Evolutionary conservation across 2,797 vertebrate species (phyloP).

Genomic region (Parauchenoglanis punctatus): DNA sequence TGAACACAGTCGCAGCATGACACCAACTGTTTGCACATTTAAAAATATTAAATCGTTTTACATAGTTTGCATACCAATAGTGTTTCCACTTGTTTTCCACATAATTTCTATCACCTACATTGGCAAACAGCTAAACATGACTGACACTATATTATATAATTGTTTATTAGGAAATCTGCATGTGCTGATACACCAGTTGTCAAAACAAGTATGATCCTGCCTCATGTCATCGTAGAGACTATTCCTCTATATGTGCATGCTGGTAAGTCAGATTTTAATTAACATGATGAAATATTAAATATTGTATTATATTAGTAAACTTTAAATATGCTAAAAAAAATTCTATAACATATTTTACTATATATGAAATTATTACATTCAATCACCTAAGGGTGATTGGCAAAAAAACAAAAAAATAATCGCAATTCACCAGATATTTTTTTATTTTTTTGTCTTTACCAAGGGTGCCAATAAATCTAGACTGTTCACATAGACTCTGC

Average conservation of each 20-base stretch:
- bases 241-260: constrained; percentile 93
- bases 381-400: neutral
- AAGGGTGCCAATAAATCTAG: neutral
- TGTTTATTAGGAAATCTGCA: constrained; percentile 78
- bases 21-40: neutral
- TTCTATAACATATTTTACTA: too few relatives aligned
- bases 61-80: neutral
- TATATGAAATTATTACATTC: neutral
- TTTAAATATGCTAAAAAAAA: neutral
- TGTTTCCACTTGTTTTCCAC: neutral
- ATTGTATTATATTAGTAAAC: neutral
- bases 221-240: constrained; percentile 87
- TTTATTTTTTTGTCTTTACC: neutral
- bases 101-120: neutral
- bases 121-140: neutral
- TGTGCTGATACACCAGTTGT: constrained; percentile 79
- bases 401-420: neutral
- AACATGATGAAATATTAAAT: neutral
- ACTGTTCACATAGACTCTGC: too few relatives aligned
- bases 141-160: neutral
- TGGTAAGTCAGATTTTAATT: constrained; percentile 74
- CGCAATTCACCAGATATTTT: neutral
- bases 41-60: neutral
- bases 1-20: neutral
- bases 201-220: constrained; percentile 83